phyloP scores from a whole-genome alignment of 2,888 invertebrate genomes.

The Diplazon laetatorius region DNA sequence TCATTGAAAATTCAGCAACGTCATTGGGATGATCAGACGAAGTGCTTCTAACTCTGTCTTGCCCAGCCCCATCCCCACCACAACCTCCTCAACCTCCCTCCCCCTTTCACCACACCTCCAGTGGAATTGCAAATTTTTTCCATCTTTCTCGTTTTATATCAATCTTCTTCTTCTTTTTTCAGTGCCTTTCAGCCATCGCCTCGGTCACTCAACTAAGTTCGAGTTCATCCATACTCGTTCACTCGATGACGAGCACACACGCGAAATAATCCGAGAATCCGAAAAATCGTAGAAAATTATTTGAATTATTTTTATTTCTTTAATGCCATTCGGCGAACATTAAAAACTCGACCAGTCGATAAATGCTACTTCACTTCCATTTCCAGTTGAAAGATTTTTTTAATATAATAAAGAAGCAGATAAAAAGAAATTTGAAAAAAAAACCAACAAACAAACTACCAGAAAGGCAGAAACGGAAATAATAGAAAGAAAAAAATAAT shows the following conservation, averaged over 20 bases:
- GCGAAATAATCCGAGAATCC: no score
- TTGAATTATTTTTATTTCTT: no score
- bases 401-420: no score
- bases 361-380: conserved; percentile 15
- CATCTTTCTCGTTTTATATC: not conserved
- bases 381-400: not conserved
- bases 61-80: no score
- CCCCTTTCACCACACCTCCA: no score
- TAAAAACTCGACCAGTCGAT: not conserved
- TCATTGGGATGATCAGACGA: conserved; percentile 44
- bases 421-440: no score
- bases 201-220: not conserved
- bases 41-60: no score
- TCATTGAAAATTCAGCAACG: conserved; percentile 28
- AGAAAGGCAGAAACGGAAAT: not conserved
- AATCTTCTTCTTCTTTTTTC: not conserved
- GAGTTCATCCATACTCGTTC: no score
- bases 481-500: no score
- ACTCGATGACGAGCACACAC: no score
- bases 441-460: not conserved
- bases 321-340: not conserved
- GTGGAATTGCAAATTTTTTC: not conserved
- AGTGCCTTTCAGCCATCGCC: not conserved
- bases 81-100: no score
- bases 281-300: no score